Evolutionary conservation across 2,113 vertebrate genomes (phyloP).

Genomic region (Trichechus manatus): DNA sequence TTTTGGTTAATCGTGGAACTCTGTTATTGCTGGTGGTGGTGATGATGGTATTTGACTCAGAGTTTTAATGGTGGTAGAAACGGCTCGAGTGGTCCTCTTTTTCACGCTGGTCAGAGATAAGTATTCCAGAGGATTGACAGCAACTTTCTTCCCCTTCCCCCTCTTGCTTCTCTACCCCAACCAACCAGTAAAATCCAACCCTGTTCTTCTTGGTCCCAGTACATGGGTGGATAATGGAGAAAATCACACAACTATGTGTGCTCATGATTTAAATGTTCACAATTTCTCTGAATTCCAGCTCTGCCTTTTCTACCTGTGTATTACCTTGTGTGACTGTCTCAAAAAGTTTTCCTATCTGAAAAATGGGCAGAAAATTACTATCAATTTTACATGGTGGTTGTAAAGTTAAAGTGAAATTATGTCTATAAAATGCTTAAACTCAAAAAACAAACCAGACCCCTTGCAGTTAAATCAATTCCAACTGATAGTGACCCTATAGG

Average conservation of each 20-base stretch:
- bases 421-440: background rate
- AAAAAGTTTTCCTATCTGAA: constrained; percentile 42
- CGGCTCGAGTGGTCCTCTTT: background rate
- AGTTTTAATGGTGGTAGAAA: background rate
- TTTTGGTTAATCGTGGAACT: background rate
- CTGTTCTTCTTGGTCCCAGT: background rate
- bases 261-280: background rate
- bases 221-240: background rate
- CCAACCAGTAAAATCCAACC: background rate
- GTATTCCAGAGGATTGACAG: background rate
- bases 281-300: background rate
- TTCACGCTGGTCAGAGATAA: background rate
- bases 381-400: background rate
- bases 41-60: background rate
- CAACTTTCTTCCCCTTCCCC: background rate
- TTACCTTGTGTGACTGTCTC: background rate
- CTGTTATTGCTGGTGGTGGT: background rate
- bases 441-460: too few species aligned
- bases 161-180: background rate
- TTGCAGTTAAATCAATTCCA: too few species aligned
- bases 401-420: constrained; percentile 69
- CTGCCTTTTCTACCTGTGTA: background rate
- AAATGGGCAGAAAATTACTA: constrained; percentile 19
- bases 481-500: too few species aligned
- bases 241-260: background rate